Evolutionary conservation across 2,797 vertebrate species (phyloP).

Genomic region (Epinephelus malabaricus): DNA sequence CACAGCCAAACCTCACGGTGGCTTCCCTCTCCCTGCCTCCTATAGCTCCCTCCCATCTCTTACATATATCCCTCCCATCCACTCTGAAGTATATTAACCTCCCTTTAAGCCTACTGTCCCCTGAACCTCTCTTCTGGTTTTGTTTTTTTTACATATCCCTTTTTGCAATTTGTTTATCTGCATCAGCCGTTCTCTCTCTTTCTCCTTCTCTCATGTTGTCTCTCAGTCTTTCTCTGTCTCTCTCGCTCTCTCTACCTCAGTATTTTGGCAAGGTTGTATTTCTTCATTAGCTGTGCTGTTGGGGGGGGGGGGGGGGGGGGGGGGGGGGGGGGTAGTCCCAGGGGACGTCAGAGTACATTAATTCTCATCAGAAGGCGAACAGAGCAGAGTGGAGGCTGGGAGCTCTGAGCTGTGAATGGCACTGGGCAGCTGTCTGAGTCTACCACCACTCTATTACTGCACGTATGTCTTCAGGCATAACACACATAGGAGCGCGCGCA

Average conservation of each 20-base stretch:
- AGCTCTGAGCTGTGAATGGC: conserved; percentile 93
- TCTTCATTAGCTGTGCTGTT: conserved; percentile 90
- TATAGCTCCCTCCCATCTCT: conserved; percentile 29
- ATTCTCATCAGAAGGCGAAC: conserved; percentile 93
- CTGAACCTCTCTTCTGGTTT: conserved; percentile 12
- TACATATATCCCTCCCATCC: conserved; percentile 24
- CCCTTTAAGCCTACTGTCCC: conserved; percentile 42
- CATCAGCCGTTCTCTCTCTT: conserved; percentile 19
- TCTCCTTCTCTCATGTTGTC: conserved; percentile 47
- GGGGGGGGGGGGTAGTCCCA: too few species aligned
- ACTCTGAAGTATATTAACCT: conserved; percentile 33
- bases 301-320: conserved; percentile 62
- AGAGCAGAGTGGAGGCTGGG: conserved; percentile 85
- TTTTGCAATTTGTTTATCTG: conserved; percentile 52
- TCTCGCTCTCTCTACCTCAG: conserved; percentile 66
- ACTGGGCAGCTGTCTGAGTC: conserved; percentile 92
- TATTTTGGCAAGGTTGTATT: conserved; percentile 89
- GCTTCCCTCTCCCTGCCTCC: conserved; percentile 61
- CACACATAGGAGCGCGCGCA: conserved; percentile 68
- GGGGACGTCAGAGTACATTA: conserved; percentile 93
- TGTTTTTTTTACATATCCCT: conserved; percentile 4
- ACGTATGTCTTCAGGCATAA: conserved; percentile 90
- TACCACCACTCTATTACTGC: conserved; percentile 89
- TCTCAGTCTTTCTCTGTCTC: conserved; percentile 68
- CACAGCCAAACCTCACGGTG: conserved; percentile 79